Evolutionary conservation across 2,113 vertebrate species (phyloP), one percentile per base, ranked within the genome.

Genomic region (Trinectes maculatus): DNA sequence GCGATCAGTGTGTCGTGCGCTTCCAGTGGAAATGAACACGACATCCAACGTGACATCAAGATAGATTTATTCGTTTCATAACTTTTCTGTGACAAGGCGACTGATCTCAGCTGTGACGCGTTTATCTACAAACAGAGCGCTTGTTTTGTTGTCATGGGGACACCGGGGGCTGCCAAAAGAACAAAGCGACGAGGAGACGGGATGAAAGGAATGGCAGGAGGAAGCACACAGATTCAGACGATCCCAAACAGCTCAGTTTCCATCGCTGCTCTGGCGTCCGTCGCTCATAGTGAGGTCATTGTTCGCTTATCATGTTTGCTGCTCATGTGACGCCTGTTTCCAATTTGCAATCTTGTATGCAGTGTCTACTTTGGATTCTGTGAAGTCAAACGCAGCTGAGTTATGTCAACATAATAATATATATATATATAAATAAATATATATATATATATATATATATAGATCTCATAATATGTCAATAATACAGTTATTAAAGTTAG

Each of bases 101-200:
- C 54, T 6, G 54, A 78, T 66, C 48, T 64, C 18, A 0, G 52
- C 39, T 43, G 46, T 34, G 47, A 77, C 33, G 43, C 57, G 63
- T 72, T 79, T 69, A 62, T 71, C 34, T 71, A 4, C 9, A 37
- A 36, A 21, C 36, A 31, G 1, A 21, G 1, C 47, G 6, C 64
- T 83, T 61, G 57, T 81, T 81, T 74, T 51, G 53, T 21, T 26
- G 65, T 47, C 62, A 61, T 63, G 73, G 80, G 11, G 46, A 80
- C 47, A 10, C 13, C 2, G 8, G 24, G 5, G 24, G 5, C 19
- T 1, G 33, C 46, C 15, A 22, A 51, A 31, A 49, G 9, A 51
- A 58, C 28, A n/a, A 15, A 25, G n/a, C 65, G 24, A 34, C 16
- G 52, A 54, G 5, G 10, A 58, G 24, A 43, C 1, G 6, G 33